phyloP scores from a whole-genome alignment of 2,113 vertebrate genomes.

The Coracopsis vasa region DNA sequence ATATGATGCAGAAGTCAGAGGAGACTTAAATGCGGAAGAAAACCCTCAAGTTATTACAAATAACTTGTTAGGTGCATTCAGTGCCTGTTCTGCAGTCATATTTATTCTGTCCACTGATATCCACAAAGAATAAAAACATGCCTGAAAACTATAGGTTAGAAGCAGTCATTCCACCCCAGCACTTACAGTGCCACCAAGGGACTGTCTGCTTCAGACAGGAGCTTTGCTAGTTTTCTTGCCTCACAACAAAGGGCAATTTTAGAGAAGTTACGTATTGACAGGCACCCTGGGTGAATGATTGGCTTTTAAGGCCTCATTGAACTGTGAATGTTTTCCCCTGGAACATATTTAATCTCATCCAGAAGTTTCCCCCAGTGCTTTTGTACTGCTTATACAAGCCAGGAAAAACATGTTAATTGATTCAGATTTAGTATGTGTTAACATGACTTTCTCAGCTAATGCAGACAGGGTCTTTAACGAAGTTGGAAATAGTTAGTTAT shows the following conservation, averaged over 20 bases:
- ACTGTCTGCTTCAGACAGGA: background rate
- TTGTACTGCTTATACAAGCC: background rate
- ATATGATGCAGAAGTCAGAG: background rate
- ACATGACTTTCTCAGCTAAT: background rate
- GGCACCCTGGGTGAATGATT: background rate
- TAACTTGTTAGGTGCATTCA: background rate
- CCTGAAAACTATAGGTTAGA: background rate
- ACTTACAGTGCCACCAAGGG: background rate
- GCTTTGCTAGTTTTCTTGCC: background rate
- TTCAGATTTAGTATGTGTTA: slow-evolving; percentile 1
- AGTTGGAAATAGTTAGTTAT: background rate
- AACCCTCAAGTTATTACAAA: background rate
- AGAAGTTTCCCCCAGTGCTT: slow-evolving; percentile 4
- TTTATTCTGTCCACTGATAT: background rate
- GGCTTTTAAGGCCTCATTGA: background rate
- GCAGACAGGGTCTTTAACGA: background rate
- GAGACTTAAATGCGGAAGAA: background rate
- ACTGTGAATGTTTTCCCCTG: background rate
- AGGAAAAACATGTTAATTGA: background rate
- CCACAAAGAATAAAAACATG: background rate
- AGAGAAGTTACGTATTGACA: background rate
- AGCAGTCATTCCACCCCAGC: background rate
- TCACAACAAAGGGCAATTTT: background rate
- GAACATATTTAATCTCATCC: background rate
- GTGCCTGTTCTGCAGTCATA: background rate